phyloP scores from a whole-genome alignment of 2,888 invertebrate genomes.

The Sepiola atlantica region DNA sequence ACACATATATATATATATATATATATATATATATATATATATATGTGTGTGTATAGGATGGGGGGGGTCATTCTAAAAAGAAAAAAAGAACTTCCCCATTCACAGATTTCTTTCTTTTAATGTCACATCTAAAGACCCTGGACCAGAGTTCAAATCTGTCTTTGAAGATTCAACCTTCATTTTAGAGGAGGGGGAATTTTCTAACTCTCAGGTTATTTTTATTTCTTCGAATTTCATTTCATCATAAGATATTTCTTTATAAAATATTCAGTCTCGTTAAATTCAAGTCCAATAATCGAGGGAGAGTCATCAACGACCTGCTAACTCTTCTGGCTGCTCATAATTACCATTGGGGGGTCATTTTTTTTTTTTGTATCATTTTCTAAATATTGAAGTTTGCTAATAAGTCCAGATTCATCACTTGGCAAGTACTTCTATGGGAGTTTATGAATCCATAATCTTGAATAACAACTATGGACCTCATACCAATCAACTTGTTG shows the following conservation, averaged over 20 bases:
- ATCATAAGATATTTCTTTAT: not conserved
- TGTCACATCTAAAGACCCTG: not conserved
- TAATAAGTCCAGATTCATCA: not conserved
- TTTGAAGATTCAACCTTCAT: not conserved
- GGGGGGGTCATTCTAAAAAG: not conserved
- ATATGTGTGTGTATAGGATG: not conserved
- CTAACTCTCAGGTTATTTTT: not conserved
- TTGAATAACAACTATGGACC: not conserved
- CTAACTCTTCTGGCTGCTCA: too few species aligned
- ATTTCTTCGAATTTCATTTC: not conserved
- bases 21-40: not conserved
- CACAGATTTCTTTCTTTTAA: not conserved
- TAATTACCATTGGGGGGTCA: not conserved
- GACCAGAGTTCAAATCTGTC: not conserved
- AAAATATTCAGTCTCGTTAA: too few species aligned
- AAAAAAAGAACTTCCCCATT: not conserved
- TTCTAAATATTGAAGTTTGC: not conserved
- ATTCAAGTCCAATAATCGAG: too few species aligned
- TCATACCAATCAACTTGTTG: not conserved
- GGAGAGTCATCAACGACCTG: too few species aligned
- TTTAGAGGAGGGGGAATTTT: not conserved
- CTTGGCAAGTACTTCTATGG: not conserved
- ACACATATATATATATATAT: too few species aligned
- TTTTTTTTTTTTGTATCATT: not conserved
- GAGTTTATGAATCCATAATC: not conserved